Base-by-base conservation (phyloP, 2,797 vertebrate species). In the Pipistrellus nathusii region DNA sequence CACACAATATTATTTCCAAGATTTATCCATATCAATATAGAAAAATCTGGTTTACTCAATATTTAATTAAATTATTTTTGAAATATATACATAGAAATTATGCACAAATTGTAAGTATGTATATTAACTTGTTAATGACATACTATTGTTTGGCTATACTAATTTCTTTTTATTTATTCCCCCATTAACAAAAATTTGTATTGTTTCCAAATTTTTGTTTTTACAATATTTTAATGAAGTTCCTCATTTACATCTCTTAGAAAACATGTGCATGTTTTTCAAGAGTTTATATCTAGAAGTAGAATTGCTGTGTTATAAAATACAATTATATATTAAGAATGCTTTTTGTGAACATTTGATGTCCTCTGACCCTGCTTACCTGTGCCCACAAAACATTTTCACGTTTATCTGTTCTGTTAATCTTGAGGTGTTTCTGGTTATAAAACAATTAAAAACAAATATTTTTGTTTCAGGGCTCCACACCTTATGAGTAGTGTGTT, bases 61-160 rank as follows among this genome's bases (percentile, higher is more conserved):
- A 73, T 64, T 66, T 53, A 80, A 75, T 86, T 82, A 93, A 87
- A 27, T 84, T 94, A 57, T 82, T 20, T 2, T 81, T 72, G 35
- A 86, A 93, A 83, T 76, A 23, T 72, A 44, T 73, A 51, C 5
- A 57, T 59, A 32, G 21, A 44, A 55, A 90, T 94, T 68, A 73
- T 51, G 17, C 2, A 23, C 3, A 90, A 87, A 57, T 7, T 71
- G 0, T 71, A 71, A 77, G 1, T 88, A 15, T 85, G 4, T 32
- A 76, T 64, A 38, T 44, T 66, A 55, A 85, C 17, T 72, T 92
- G 9, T 72, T 84, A 83, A 86, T 76, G 4, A 66, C 68, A 55
- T 59, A 30, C 5, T 41, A 87, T 41, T 85, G 11, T 82, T 93
- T 69, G 21, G 23, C 57, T 84, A 57, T 84, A 53, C 0, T 59